Percentiles rank a stretch among this genome's conserved stretches.
phyloP scores from a whole-genome alignment of 2,113 vertebrate species.

The Rhinopomastus cyanomelas region DNA sequence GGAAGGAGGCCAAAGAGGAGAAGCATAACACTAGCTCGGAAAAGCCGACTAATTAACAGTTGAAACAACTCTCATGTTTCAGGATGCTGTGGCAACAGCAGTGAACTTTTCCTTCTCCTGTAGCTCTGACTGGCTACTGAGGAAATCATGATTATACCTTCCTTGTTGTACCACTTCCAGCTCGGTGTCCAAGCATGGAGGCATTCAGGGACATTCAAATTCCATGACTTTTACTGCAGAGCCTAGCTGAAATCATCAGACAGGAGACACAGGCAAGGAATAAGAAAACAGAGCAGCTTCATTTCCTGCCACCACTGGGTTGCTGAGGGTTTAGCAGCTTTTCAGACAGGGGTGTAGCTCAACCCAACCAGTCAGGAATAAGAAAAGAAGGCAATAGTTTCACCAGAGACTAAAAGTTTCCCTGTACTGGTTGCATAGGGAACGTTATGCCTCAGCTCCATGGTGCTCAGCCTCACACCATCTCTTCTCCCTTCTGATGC shows the following conservation, averaged over 20 bases:
- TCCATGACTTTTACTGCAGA: constrained; percentile 28
- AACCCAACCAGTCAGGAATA: background rate
- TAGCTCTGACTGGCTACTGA: background rate
- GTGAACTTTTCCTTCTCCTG: background rate
- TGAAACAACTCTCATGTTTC: constrained; percentile 11
- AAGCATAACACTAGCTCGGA: background rate
- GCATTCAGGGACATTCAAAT: constrained; percentile 43
- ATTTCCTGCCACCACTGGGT: background rate
- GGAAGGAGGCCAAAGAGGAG: background rate
- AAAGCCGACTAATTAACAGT: constrained; percentile 43
- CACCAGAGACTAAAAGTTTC: background rate
- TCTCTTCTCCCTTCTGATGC: background rate
- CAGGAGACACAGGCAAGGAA: constrained; percentile 2
- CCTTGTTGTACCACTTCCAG: constrained; percentile 17
- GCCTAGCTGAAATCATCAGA: constrained; percentile 22
- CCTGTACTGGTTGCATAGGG: background rate
- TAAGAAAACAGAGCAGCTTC: constrained; percentile 21
- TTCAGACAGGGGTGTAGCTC: constrained; percentile 10
- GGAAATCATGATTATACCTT: constrained; percentile 52
- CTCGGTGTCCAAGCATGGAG: constrained; percentile 11
- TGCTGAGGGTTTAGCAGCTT: background rate
- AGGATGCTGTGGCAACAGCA: background rate
- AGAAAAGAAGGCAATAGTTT: background rate
- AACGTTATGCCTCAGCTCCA: background rate
- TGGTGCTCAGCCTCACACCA: background rate